These are phyloP conservation scores for Artemisiospiza belli DNA, from an alignment of 2,113 vertebrate species.

Conservation along the genomic window DNA sequence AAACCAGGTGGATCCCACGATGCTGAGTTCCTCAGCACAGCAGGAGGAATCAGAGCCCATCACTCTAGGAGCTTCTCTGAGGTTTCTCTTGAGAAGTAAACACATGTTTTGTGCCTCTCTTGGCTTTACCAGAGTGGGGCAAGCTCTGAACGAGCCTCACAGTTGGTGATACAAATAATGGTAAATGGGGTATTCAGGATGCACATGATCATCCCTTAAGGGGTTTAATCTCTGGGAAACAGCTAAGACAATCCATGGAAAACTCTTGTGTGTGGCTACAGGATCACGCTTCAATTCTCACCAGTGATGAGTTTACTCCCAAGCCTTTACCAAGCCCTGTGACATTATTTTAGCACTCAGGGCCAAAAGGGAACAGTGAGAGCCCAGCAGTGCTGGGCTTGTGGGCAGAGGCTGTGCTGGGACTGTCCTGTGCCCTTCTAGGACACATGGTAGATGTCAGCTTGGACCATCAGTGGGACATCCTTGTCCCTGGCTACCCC, in stretches of 20 bases:
- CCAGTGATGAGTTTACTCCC: neutral
- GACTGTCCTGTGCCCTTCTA: neutral
- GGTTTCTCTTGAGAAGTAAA: neutral
- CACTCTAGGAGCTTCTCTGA: neutral
- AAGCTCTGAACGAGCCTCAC: neutral
- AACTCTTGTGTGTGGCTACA: neutral
- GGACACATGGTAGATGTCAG: fast-evolving
- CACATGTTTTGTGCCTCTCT: neutral
- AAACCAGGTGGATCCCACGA: fast-evolving
- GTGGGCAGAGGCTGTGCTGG: neutral
- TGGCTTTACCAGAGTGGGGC: neutral
- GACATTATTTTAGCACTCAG: neutral
- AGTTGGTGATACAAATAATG: neutral
- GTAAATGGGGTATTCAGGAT: neutral
- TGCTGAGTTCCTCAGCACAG: neutral
- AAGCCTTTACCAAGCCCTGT: neutral
- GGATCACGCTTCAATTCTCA: no score
- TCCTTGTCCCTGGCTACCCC: neutral
- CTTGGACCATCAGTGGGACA: neutral
- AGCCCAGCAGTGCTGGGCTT: neutral
- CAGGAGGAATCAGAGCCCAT: neutral
- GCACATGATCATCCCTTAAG: neutral
- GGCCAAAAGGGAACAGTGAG: neutral
- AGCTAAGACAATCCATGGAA: neutral
- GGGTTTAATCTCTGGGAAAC: neutral